Base-by-base conservation (phyloP, 2,797 vertebrate genomes). In the Florisuga fusca region DNA sequence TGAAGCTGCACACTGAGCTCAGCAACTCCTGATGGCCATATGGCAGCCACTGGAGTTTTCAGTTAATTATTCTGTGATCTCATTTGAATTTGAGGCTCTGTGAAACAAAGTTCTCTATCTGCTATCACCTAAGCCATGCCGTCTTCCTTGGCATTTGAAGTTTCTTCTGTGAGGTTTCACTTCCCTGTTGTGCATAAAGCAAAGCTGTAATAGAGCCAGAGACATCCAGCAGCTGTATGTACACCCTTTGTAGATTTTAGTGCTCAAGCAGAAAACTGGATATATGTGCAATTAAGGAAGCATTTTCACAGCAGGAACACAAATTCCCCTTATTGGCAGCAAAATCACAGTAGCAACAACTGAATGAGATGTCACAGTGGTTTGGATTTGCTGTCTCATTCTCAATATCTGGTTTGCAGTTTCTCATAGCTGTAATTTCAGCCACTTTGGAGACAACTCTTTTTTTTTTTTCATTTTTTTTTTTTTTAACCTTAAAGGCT, bases 241-340 rank as follows among this genome's bases (percentile, higher is more conserved):
- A 85, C 41, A 59, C 33, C 27, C 73, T 78, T 10, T 61, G 68
- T 84, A 79, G 43, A 51, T 68, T 94, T 77, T 81, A 89, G n/a
- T 66, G 68, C 78, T 95, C 85, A 62, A 90, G 95, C 75, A 93
- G 91, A 90, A 90, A 96, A 76, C 41, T 92, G 93, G 64, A 93
- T 93, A 34, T 92, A 87, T 92, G 77, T 97, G 94, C 91, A 90
- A 93, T 97, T 97, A 97, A 90, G 61, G 68, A 87, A 96, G 75
- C 41, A 25, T 94, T 96, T 97, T 88, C 61, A 55, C 91, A 97
- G 82, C 86, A 95, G 89, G 91, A 95, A 90, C 82, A 79, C 86
- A 81, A 95, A 84, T 96, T 95, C 73, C 57, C 34, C 85, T 94
- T 97, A 86, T 75, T 97, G 94, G 94, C 94, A 97, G 77, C 50